These are phyloP conservation scores for Muscina levida DNA, from an alignment of 2,888 invertebrate species.

Conservation along the genomic window DNA sequence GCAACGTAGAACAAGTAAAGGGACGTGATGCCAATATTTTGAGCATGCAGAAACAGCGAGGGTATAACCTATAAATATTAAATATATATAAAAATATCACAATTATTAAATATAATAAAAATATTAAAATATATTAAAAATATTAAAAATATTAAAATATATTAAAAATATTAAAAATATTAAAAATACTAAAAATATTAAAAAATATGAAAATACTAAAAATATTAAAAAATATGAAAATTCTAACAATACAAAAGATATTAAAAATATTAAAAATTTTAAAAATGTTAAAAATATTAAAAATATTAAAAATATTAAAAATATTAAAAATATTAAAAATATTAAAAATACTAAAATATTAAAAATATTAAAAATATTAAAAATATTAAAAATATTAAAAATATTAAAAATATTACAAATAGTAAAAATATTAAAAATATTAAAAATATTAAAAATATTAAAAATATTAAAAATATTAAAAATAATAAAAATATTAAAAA, in stretches of 20 bases:
- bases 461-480: not conserved
- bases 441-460: conserved; percentile 5
- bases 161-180: too few species aligned
- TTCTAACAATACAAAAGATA: too few species aligned
- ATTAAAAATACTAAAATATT: not conserved
- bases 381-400: not conserved
- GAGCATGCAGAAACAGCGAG: conserved; percentile 76
- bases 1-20: conserved; percentile 75
- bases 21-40: conserved; percentile 73
- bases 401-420: too few species aligned
- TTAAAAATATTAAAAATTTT: too few species aligned
- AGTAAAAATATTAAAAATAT: too few species aligned
- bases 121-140: not conserved
- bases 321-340: not conserved
- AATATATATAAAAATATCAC: not conserved
- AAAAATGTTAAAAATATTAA: too few species aligned
- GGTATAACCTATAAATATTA: conserved; percentile 72
- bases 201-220: not conserved
- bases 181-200: not conserved
- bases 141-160: too few species aligned
- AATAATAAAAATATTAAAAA: not conserved
- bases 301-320: not conserved
- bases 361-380: not conserved
- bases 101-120: not conserved
- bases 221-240: not conserved